Conservation (phyloP, 2,113 vertebrate species). For the Pachycephala philippinensis region DNA sequence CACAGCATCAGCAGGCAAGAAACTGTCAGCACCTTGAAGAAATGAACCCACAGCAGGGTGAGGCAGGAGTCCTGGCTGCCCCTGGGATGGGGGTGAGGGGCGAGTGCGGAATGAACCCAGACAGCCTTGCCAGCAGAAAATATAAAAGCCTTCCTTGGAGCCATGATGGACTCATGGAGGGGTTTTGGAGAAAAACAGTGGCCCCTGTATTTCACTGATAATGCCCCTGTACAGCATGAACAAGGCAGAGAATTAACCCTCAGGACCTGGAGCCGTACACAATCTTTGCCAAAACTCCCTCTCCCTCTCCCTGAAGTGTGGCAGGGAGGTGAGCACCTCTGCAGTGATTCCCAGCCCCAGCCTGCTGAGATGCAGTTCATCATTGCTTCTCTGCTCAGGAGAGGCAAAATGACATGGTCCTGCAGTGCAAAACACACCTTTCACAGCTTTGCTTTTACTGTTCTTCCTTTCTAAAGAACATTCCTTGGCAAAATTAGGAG, state of each 20-base stretch:
- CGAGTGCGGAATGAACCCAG: background rate
- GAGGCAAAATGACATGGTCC: background rate
- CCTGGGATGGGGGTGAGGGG: background rate
- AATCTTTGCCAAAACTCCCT: background rate
- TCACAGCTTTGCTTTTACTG: background rate
- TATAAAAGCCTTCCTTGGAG: background rate
- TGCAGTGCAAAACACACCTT: background rate
- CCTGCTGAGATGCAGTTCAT: background rate
- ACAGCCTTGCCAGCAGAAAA: background rate
- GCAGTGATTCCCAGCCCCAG: background rate
- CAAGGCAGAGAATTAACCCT: background rate
- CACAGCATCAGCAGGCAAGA: background rate
- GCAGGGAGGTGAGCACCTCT: background rate
- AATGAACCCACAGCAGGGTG: background rate
- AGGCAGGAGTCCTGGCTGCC: background rate
- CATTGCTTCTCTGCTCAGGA: background rate
- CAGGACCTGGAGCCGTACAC: background rate
- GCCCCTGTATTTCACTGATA: background rate
- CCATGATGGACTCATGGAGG: fast-evolving
- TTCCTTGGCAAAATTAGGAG: background rate
- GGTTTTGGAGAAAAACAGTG: background rate
- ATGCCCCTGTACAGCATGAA: background rate
- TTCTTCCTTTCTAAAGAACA: background rate
- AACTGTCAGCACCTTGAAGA: background rate
- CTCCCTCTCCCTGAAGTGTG: background rate